Evolutionary conservation across 1,140 invertebrate genomes (phyloP), one percentile per base, ranked within the genome.

Genomic region (Lordiphosa collinella): DNA sequence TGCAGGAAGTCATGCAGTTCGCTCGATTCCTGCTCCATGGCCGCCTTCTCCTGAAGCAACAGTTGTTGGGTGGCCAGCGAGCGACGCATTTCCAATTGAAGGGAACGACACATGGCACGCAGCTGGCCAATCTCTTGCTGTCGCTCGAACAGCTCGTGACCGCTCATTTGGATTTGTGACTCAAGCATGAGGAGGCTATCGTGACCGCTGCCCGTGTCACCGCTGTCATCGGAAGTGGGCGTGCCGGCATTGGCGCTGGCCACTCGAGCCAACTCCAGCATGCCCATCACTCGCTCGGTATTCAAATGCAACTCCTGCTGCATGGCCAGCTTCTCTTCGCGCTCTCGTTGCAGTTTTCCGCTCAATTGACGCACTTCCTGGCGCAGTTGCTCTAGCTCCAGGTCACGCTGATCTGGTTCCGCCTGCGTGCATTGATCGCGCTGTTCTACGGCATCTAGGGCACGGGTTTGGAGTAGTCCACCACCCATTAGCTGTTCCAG

Each of bases 1-100:
- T 94, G 93, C 53, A 96, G 90, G 60, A 95, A 95, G 57, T 95
- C 94, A 78, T 94, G 92, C 72, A 95, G 89, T 79, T 95, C 94
- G 2, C 91, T 90, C 5, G 93, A 92, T 72, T 95, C 94, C 3
- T 90, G 90, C 75, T 95, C 93, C 2, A 92, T 86, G 72, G 94
- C 93, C 44, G 93, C 91, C 48, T 94, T 93, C 61, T 94, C 94
- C 67, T 94, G 93, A 1, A 93, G 63, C 22, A 96, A 87, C 3
- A 90, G 87, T 59, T 92, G 92, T 71, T 95, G 93, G 1, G 92
- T 92, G 14, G 92, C 91, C 46, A 94, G 59, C 14, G 90, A 89
- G 1, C 90, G 89, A 0, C 90, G 88, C 64, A 89, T 82, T 72
- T 91, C 90, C 70, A 91, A 90, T 68, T 94, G 94, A 9, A 95